Evolutionary conservation across 2,797 vertebrate genomes (phyloP).

Genomic region (Peromyscus aztecus): DNA sequence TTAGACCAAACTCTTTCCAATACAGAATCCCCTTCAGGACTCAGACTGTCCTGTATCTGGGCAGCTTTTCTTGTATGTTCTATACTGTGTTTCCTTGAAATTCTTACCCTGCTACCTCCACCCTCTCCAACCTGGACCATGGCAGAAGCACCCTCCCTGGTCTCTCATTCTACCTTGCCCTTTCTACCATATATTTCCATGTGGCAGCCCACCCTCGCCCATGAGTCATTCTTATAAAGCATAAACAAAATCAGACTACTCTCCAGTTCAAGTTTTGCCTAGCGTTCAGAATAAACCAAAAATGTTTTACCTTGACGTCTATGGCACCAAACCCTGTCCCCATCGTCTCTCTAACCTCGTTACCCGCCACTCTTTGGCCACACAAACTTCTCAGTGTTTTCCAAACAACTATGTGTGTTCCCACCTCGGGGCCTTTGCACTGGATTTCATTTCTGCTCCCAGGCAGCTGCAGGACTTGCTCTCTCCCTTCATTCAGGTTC

Average conservation of each 20-base stretch:
- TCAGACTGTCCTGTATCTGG: neutral
- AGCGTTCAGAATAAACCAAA: conserved; percentile 42
- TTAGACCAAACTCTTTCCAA: neutral
- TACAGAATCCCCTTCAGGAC: neutral
- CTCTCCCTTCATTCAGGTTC: neutral
- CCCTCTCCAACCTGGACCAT: neutral
- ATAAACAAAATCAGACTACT: neutral
- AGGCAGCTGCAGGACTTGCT: neutral
- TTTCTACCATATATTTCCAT: neutral
- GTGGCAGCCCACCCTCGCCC: too few species aligned
- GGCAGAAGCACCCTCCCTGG: neutral
- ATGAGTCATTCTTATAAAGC: neutral
- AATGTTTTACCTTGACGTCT: neutral
- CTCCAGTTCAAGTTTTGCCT: neutral
- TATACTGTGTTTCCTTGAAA: neutral
- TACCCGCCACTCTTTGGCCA: neutral
- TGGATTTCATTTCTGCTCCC: neutral
- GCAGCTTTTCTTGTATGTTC: neutral
- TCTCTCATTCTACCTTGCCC: neutral
- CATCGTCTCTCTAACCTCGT: neutral
- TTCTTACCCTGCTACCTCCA: neutral
- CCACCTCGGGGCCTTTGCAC: neutral
- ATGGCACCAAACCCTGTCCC: neutral
- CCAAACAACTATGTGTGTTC: neutral
- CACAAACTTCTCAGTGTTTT: neutral